Conservation (phyloP, 2,113 vertebrate species). For the Gulo gulo region DNA sequence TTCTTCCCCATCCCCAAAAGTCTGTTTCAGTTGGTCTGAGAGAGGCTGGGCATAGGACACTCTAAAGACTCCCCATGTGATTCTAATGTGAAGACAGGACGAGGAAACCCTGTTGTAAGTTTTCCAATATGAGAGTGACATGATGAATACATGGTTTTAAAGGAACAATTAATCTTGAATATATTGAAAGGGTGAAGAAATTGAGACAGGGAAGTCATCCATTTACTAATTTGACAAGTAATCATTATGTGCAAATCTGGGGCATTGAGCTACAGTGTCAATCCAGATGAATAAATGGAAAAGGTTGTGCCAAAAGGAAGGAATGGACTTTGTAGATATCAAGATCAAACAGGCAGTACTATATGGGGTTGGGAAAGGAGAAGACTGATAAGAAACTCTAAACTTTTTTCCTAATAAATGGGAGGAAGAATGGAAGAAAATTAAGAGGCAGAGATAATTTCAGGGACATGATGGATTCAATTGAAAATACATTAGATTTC, state of each 20-base stretch:
- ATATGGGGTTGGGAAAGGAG: background rate
- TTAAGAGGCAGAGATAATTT: background rate
- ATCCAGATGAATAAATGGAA: background rate
- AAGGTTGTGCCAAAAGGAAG: background rate
- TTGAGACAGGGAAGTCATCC: background rate
- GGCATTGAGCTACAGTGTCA: background rate
- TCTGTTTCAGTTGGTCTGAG: background rate
- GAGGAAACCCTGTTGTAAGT: background rate
- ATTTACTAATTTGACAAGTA: background rate
- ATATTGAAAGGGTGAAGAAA: background rate
- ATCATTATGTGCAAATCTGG: background rate
- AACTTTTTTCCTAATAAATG: too few species aligned
- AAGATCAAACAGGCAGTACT: background rate
- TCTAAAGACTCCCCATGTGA: background rate
- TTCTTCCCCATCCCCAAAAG: fast-evolving
- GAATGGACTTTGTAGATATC: background rate
- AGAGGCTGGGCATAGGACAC: background rate
- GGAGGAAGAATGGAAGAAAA: background rate
- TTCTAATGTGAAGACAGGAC: background rate
- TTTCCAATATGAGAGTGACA: background rate
- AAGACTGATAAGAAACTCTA: background rate
- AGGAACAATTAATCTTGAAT: background rate
- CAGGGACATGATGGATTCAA: background rate
- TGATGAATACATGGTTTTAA: background rate
- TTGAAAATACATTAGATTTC: background rate